These are phyloP conservation scores for Lasioglossum malachurum DNA, from an alignment of 2,888 invertebrate genomes.

Conservation along the genomic window DNA sequence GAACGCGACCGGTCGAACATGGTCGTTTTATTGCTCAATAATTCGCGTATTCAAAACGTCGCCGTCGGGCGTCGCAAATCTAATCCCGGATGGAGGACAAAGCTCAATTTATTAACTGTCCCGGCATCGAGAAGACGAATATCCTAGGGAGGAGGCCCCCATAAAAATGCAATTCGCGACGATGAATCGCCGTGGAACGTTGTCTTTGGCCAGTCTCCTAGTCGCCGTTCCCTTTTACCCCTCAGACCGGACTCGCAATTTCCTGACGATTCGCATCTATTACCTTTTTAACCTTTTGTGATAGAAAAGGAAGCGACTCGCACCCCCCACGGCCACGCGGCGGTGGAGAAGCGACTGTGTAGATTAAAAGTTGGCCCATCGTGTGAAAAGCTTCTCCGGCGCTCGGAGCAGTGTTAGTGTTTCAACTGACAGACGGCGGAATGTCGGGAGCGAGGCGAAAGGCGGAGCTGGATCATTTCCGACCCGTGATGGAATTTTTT, in stretches of 20 bases:
- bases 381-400: not conserved
- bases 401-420: not conserved
- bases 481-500: slow-evolving; percentile 7
- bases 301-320: not conserved
- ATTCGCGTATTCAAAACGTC: slow-evolving; percentile 40
- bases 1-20: not conserved
- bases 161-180: slow-evolving; percentile 50
- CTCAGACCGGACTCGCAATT: slow-evolving; percentile 20
- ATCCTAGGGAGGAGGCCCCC: not conserved
- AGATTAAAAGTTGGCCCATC: slow-evolving; percentile 12
- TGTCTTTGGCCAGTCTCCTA: slow-evolving; percentile 42
- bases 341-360: not conserved
- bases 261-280: slow-evolving; percentile 30
- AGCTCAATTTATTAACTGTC: slow-evolving; percentile 48
- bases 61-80: not conserved
- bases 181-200: slow-evolving; percentile 24
- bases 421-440: not conserved
- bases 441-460: not conserved
- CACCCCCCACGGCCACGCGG: not conserved
- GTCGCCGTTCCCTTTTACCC: slow-evolving; percentile 27
- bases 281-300: not conserved
- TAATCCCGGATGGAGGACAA: not conserved
- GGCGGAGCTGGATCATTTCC: slow-evolving; percentile 12
- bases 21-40: slow-evolving; percentile 54
- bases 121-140: slow-evolving; percentile 25